phyloP scores from a whole-genome alignment of 2,888 invertebrate species.

The Tanytarsus gracilentus region DNA sequence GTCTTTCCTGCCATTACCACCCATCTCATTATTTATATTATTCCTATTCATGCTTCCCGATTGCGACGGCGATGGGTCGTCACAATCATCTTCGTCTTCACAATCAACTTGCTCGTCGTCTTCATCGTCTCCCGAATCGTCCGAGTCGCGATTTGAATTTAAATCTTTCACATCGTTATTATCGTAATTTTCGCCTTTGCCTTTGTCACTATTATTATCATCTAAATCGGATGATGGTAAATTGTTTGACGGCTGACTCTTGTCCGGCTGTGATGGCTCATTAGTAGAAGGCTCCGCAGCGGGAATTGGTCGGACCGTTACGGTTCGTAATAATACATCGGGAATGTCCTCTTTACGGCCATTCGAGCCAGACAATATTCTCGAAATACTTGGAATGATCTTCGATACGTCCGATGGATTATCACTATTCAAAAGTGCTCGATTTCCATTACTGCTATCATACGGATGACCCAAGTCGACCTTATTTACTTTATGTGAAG shows the following conservation, averaged over 20 bases:
- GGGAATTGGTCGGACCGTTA: conserved; percentile 48
- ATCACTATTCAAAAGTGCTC: conserved; percentile 42
- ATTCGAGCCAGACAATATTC: conserved; percentile 77
- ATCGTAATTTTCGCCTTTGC: conserved; percentile 30
- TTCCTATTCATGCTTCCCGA: conserved; percentile 21
- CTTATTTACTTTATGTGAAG: conserved; percentile 53
- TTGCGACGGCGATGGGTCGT: conserved; percentile 18
- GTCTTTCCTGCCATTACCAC: conserved; percentile 8
- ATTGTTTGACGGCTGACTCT: conserved; percentile 1
- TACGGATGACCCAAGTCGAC: conserved; percentile 33
- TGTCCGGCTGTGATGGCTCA: conserved; percentile 11
- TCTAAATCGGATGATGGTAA: conserved; percentile 24
- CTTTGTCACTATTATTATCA: conserved; percentile 30
- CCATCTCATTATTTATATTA: conserved; percentile 6
- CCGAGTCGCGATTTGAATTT: conserved; percentile 26
- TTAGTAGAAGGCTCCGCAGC: conserved; percentile 32
- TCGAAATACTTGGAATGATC: conserved; percentile 64
- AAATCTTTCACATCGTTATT: conserved; percentile 29
- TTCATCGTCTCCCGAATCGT: conserved; percentile 21
- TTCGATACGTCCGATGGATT: conserved; percentile 39
- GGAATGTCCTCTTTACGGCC: conserved; percentile 75
- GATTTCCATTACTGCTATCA: conserved; percentile 39
- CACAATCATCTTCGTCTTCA: conserved; percentile 19
- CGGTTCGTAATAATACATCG: conserved; percentile 61
- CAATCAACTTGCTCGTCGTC: too few species aligned